Conservation (phyloP, 2,113 vertebrate genomes). For the Rhinichthys klamathensis region DNA sequence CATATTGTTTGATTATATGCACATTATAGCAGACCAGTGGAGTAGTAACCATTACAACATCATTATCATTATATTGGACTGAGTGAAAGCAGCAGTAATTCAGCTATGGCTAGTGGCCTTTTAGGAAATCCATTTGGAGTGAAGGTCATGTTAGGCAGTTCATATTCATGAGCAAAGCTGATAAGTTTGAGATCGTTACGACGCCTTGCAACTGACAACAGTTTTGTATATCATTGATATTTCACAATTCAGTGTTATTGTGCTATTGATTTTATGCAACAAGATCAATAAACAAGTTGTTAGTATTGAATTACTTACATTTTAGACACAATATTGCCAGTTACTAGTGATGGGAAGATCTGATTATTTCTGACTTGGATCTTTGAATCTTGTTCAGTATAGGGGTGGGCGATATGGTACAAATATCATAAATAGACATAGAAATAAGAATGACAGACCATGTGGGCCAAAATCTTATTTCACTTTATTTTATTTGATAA, state of each 20-base stretch:
- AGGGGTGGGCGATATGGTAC: too few relatives aligned
- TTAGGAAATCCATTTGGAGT: not conserved
- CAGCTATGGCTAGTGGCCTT: not conserved
- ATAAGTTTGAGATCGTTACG: constrained; percentile 1
- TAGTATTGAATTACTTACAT: not conserved
- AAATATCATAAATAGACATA: too few relatives aligned
- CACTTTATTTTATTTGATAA: too few relatives aligned
- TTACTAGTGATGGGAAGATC: not conserved
- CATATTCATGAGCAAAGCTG: not conserved
- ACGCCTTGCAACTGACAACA: not conserved
- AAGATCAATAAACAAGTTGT: constrained; percentile 2
- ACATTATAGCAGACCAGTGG: not conserved
- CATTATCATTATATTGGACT: constrained; percentile 2
- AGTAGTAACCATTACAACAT: not conserved
- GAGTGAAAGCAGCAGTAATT: not conserved
- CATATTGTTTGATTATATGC: not conserved
- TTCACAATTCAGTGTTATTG: not conserved
- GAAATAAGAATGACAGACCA: too few relatives aligned
- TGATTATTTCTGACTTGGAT: not conserved
- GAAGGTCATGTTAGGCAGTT: constrained; percentile 2
- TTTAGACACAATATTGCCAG: not conserved
- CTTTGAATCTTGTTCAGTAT: not conserved
- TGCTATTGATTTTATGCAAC: constrained; percentile 10
- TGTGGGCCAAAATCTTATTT: too few relatives aligned
- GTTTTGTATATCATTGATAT: constrained; percentile 7